Percentiles rank a stretch among this genome's conserved stretches.
Conservation (phyloP, 2,797 vertebrate species). For the Melanotaenia pygmaea region DNA sequence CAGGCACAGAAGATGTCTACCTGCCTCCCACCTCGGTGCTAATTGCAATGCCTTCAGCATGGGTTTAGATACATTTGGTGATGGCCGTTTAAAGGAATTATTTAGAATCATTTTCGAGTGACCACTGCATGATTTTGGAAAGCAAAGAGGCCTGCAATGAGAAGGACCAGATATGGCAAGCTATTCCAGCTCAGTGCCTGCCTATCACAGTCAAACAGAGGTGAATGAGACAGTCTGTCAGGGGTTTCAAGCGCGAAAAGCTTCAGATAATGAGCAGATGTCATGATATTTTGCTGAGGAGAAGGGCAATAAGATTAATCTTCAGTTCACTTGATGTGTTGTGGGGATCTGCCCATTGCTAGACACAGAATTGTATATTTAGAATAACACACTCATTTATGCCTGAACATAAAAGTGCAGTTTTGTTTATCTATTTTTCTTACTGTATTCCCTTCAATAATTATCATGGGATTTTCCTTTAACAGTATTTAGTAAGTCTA, state of each 20-base stretch:
- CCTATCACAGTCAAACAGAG: conserved; percentile 67
- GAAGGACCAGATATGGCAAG: conserved; percentile 45
- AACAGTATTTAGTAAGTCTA: conserved; percentile 3
- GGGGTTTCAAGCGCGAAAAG: conserved; percentile 57
- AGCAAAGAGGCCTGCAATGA: conserved; percentile 15
- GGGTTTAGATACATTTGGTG: conserved; percentile 19
- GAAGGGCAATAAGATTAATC: conserved; percentile 63
- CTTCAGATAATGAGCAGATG: conserved; percentile 79
- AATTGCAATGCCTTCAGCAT: conserved; percentile 78
- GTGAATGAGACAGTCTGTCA: conserved; percentile 76
- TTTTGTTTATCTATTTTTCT: conserved; percentile 12
- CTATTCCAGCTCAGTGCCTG: conserved; percentile 61
- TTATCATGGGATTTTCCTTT: background rate
- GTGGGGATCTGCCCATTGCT: conserved; percentile 31
- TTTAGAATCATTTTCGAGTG: conserved; percentile 40
- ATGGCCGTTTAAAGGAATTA: conserved; percentile 50
- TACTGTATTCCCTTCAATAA: background rate
- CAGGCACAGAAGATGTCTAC: conserved; percentile 60
- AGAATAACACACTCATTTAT: conserved; percentile 5
- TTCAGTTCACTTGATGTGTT: conserved; percentile 42
- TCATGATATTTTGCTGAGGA: conserved; percentile 74
- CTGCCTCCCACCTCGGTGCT: conserved; percentile 80
- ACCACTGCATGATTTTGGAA: conserved; percentile 32
- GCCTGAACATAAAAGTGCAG: background rate
- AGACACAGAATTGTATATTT: conserved; percentile 38